These are phyloP conservation scores for Nasua narica DNA, from an alignment of 2,797 vertebrate species.

Conservation along the genomic window DNA sequence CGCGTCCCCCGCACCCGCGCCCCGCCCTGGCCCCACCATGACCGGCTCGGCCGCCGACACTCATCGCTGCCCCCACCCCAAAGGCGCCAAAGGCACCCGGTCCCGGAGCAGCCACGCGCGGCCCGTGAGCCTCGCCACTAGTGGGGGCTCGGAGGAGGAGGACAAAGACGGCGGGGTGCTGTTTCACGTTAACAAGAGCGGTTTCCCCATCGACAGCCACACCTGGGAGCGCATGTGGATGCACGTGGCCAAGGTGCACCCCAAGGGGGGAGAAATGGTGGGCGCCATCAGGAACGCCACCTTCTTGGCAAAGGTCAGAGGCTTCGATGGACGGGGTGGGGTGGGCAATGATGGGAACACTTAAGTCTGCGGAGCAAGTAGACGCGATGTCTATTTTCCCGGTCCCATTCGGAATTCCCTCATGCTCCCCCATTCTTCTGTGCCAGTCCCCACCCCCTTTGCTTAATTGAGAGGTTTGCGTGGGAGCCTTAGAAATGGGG, in stretches of 20 bases:
- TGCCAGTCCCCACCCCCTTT: not conserved
- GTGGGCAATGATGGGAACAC: not conserved
- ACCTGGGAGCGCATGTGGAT: conserved; percentile 98
- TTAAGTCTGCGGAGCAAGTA: not conserved
- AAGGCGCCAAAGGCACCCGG: conserved; percentile 88
- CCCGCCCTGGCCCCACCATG: conserved; percentile 73
- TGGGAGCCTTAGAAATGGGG: not conserved
- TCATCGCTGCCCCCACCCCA: conserved; percentile 81
- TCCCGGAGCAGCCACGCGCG: conserved; percentile 89
- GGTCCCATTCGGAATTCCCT: not conserved
- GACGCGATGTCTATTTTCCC: not conserved
- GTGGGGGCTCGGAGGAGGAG: conserved; percentile 90
- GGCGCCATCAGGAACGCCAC: conserved; percentile 90
- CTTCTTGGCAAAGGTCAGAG: conserved; percentile 91
- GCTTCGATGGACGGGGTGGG: not conserved
- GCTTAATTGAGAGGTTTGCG: conserved; percentile 1
- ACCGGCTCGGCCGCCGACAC: conserved; percentile 87
- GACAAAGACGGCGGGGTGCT: conserved; percentile 93
- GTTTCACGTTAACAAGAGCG: conserved; percentile 94
- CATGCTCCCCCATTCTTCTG: not conserved
- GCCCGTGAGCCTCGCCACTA: conserved; percentile 79
- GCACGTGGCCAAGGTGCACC: conserved; percentile 93
- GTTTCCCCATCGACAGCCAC: conserved; percentile 92
- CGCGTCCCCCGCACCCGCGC: not conserved
- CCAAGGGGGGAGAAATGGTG: conserved; percentile 93